Conservation (phyloP, 2,797 vertebrate species). For the Heteromormyrus szaboi region DNA sequence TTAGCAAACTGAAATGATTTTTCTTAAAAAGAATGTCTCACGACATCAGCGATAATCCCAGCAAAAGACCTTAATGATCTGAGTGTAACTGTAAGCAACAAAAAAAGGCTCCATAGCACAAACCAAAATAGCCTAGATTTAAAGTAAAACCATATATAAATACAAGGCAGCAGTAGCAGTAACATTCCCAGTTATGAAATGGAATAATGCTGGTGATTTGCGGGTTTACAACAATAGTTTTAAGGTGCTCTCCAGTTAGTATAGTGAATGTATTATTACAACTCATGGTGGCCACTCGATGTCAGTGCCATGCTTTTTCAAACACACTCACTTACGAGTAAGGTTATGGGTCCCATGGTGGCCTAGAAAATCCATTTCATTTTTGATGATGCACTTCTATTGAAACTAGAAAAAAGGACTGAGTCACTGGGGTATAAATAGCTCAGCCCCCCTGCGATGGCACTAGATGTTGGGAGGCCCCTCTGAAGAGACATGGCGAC, state of each 20-base stretch:
- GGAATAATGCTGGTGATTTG: background rate
- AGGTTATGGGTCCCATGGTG: background rate
- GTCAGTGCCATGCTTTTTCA: background rate
- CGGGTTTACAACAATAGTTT: background rate
- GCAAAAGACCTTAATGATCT: background rate
- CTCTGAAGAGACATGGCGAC: conserved; percentile 4
- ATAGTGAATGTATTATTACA: background rate
- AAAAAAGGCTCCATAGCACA: background rate
- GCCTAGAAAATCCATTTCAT: conserved; percentile 8
- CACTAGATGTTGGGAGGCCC: background rate
- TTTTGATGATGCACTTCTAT: conserved; percentile 13
- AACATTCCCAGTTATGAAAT: background rate
- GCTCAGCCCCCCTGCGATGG: background rate
- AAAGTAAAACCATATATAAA: background rate
- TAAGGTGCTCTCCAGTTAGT: background rate
- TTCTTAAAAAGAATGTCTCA: background rate
- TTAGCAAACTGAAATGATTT: conserved; percentile 1
- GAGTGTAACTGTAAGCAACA: background rate
- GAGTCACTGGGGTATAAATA: conserved; percentile 14
- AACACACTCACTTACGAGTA: background rate
- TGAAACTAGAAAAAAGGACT: background rate
- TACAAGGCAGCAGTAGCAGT: background rate
- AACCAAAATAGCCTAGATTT: background rate
- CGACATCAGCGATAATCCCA: background rate
- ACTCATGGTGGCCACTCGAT: background rate